Evolutionary conservation across 2,113 vertebrate species (phyloP).

Genomic region (Pyxicephalus adspersus): DNA sequence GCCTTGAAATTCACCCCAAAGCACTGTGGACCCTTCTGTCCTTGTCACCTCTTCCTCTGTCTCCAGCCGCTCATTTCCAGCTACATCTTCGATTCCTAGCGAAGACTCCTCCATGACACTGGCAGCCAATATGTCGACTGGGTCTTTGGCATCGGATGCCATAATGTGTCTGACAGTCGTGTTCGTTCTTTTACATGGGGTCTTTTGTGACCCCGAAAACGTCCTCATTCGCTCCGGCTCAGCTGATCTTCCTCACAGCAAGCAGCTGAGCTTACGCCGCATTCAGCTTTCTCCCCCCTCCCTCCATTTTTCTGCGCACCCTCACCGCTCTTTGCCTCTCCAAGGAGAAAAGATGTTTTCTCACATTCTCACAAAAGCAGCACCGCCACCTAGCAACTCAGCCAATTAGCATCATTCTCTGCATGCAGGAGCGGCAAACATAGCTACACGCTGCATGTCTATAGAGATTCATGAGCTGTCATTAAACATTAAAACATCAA

Average conservation of each 20-base stretch:
- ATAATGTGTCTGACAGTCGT: neutral
- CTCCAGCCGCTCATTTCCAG: neutral
- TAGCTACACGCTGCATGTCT: neutral
- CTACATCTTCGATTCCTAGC: neutral
- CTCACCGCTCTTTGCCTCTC: constrained; percentile 35
- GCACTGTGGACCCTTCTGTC: neutral
- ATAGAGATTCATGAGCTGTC: neutral
- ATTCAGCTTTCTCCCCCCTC: constrained; percentile 27
- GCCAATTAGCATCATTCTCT: constrained; percentile 29
- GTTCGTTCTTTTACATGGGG: neutral
- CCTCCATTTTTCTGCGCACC: constrained; percentile 26
- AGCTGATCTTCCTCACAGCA: neutral
- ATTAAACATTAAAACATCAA: too few species aligned
- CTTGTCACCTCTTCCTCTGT: neutral
- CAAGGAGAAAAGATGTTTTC: constrained; percentile 49
- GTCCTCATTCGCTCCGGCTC: constrained; percentile 35
- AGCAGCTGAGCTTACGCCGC: constrained; percentile 13
- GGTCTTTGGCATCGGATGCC: constrained; percentile 5
- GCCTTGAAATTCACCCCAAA: constrained; percentile 52
- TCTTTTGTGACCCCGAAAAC: constrained; percentile 14
- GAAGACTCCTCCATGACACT: neutral
- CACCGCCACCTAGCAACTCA: constrained; percentile 54
- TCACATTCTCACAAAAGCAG: constrained; percentile 46
- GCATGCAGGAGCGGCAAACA: neutral
- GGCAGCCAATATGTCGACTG: neutral